Evolutionary conservation across 2,888 invertebrate species (phyloP).

Genomic region (Patella depressa): DNA sequence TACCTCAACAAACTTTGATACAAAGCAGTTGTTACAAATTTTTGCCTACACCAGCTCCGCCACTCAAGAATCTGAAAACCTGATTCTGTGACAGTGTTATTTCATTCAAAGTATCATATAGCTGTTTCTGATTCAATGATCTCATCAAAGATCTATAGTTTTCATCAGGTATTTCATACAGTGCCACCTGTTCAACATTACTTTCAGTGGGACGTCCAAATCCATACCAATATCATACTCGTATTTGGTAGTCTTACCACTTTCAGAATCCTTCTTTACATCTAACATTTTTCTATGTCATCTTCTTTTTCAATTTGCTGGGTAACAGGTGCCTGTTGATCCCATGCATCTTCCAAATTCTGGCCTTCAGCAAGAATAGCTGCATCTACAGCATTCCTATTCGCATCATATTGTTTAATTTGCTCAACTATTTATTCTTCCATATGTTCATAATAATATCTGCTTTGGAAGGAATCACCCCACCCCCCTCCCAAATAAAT

Average conservation of each 20-base stretch:
- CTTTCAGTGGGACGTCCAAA: constrained; percentile 26
- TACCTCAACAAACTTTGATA: no score
- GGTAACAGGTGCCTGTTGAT: constrained; percentile 30
- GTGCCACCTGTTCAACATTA: constrained; percentile 9
- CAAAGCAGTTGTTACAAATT: no score
- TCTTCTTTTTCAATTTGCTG: neutral
- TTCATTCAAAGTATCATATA: constrained; percentile 28
- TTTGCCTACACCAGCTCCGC: no score
- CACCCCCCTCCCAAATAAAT: constrained; percentile 8
- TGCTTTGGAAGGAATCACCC: no score
- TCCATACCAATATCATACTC: constrained; percentile 38
- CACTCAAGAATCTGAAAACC: no score
- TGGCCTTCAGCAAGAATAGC: constrained; percentile 28
- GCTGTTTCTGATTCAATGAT: constrained; percentile 36
- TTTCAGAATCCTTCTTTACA: neutral
- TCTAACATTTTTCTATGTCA: neutral
- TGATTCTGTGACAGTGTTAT: constrained; percentile 33
- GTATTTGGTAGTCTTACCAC: constrained; percentile 26
- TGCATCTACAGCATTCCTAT: constrained; percentile 27
- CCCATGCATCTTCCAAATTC: constrained; percentile 30
- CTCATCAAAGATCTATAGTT: constrained; percentile 35
- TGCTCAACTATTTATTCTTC: constrained; percentile 18
- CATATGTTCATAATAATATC: constrained; percentile 6
- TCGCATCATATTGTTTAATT: constrained; percentile 31
- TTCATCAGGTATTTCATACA: constrained; percentile 36